phyloP scores from a whole-genome alignment of 1,140 invertebrate species.

The Temnothorax nylanderi region DNA sequence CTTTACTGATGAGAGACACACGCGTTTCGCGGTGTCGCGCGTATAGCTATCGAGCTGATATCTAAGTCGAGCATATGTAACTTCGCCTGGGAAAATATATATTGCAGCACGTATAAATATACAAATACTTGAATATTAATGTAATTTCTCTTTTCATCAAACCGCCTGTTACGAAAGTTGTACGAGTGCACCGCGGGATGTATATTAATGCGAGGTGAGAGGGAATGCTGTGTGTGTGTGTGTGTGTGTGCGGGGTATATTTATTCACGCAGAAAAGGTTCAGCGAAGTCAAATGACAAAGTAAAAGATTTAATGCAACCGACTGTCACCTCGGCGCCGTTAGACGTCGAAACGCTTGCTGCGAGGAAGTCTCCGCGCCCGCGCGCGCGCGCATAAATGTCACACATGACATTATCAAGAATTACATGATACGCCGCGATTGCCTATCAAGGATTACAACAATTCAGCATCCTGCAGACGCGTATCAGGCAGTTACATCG shows the following conservation, averaged over 20 bases:
- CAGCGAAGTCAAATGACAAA: neutral
- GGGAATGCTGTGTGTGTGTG: too few relatives aligned
- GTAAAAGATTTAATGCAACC: neutral
- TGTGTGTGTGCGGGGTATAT: neutral
- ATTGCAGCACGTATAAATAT: neutral
- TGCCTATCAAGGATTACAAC: constrained; percentile 55
- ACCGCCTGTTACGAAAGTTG: neutral
- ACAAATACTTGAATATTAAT: neutral
- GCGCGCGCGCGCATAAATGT: neutral
- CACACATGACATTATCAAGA: constrained; percentile 2
- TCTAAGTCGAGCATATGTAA: neutral
- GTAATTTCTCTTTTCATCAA: neutral
- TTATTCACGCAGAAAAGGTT: neutral
- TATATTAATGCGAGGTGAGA: constrained; percentile 14
- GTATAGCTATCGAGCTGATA: neutral
- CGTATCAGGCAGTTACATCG: constrained; percentile 12
- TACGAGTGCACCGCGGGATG: neutral
- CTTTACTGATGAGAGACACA: neutral
- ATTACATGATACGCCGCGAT: neutral
- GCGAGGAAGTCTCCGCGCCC: constrained; percentile 6
- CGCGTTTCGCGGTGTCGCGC: neutral
- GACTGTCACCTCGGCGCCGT: neutral
- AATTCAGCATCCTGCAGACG: constrained; percentile 22
- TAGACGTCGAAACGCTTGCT: neutral
- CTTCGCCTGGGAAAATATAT: neutral